Conservation (phyloP, 2,888 invertebrate species). For the Tromatobia lineatoria region DNA sequence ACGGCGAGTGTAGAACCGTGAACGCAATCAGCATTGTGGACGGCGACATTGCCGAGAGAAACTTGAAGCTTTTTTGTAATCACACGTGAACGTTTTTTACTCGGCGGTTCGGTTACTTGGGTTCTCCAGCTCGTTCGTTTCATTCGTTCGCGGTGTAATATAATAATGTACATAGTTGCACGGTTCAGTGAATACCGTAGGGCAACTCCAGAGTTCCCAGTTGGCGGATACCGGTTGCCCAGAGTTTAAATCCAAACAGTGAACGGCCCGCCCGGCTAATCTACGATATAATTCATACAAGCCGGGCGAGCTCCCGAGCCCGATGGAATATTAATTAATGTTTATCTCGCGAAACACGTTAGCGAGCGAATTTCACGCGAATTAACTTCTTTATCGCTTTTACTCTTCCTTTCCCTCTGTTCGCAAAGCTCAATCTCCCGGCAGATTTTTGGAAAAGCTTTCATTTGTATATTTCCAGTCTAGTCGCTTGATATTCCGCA, state of each 20-base stretch:
- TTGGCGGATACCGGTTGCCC: not conserved
- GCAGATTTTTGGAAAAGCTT: conserved; percentile 40
- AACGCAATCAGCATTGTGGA: conserved; percentile 62
- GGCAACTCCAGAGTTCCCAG: conserved; percentile 1
- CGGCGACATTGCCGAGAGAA: conserved; percentile 18
- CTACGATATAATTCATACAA: conserved; percentile 64
- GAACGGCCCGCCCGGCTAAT: conserved; percentile 49
- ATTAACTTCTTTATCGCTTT: conserved; percentile 64
- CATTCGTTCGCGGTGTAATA: conserved; percentile 20
- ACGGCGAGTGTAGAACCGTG: not conserved
- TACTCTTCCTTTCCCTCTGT: not conserved
- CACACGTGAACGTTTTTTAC: conserved; percentile 51
- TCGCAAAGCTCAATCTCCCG: not conserved
- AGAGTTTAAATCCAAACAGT: conserved; percentile 39
- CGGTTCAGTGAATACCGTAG: not conserved
- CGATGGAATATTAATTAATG: conserved; percentile 68
- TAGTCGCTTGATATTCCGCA: conserved; percentile 2
- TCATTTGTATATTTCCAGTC: not conserved
- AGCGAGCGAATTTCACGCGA: conserved; percentile 61
- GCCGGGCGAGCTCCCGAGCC: conserved; percentile 28
- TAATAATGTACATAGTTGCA: conserved; percentile 10
- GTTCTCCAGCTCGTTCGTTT: not conserved
- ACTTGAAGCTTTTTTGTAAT: conserved; percentile 45
- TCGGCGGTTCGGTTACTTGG: conserved; percentile 7
- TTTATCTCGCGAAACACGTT: conserved; percentile 64